Percentiles rank a stretch among this genome's conserved stretches.
Conservation (phyloP, 2,797 vertebrate species). For the Carcharodon carcharias region DNA sequence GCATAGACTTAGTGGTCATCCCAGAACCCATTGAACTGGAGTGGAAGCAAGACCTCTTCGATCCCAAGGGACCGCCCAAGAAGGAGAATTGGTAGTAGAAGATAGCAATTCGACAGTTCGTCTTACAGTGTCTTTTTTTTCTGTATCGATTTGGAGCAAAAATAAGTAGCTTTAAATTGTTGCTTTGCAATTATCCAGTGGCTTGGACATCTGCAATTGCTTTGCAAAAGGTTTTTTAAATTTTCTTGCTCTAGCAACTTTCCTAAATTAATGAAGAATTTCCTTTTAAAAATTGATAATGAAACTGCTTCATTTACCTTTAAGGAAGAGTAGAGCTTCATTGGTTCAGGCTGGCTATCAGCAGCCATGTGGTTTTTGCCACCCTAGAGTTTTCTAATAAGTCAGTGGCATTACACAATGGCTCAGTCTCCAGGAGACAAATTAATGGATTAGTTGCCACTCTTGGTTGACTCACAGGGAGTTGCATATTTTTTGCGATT, state of each 20-base stretch:
- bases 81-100: neutral
- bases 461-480: neutral
- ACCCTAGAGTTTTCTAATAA: too few species aligned
- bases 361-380: too few species aligned
- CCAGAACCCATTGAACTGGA: neutral
- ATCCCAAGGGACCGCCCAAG: neutral
- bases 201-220: neutral
- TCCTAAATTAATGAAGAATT: neutral
- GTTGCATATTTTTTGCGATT: neutral
- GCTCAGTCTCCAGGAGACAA: neutral
- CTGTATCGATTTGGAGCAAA: neutral
- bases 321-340: neutral
- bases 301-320: neutral
- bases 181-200: neutral
- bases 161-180: neutral
- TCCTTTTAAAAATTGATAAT: neutral
- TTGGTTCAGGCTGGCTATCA: too few species aligned
- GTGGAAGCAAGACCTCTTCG: neutral
- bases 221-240: neutral
- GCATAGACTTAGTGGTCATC: neutral
- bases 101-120: neutral
- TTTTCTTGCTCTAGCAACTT: neutral
- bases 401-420: too few species aligned
- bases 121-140: neutral
- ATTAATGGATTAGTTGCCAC: neutral